Evolutionary conservation across 1,140 invertebrate species (phyloP), one percentile per base, ranked within the genome.

Genomic region (Ceratosolen solmsi): DNA sequence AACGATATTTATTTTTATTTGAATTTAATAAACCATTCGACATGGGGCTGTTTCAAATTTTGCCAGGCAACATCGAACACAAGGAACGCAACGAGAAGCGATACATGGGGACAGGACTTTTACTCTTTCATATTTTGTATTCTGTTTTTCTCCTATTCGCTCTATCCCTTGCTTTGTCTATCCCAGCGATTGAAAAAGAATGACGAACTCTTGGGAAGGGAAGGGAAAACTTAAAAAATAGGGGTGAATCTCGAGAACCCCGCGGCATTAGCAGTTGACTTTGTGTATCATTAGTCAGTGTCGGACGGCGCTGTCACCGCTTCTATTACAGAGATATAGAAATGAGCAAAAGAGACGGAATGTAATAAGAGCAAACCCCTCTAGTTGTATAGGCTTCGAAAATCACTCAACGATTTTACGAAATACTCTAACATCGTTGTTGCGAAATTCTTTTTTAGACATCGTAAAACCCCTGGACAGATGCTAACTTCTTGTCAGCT

Each of bases 211-310:
- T 22, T 36, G 60, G 41, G 79, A 41, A 60, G 60, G 49, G 65
- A 60, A 51, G 76, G 74, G 71, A 68, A 65, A 15, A 82, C 75
- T 79, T 79, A 79, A 82, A 85, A 76, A 73, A 77, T 63, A 72
- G 76, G 75, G 60, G 74, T 54, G 74, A 49, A 80, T 58, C 56
- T 41, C 51, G 58, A 65, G 70, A 74, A 79, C 58, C 84, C 84
- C 51, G 82, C 49, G 80, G 82, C 77, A 87, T 87, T 87, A 87
- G 86, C 86, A 84, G 84, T 86, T 85, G 86, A 87, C 87, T 87
- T 58, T 63, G 38, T 82, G 82, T 33, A 83, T 88, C 87, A 88
- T 88, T 88, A 88, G 87, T 88, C 86, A 87, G 83, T 85, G 86
- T 87, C 88, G 84, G 81, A 85, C 84, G 85, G 79, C 63, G 68